These are phyloP conservation scores for Listronotus bonariensis DNA, from an alignment of 1,140 invertebrate species.

Conservation along the genomic window DNA sequence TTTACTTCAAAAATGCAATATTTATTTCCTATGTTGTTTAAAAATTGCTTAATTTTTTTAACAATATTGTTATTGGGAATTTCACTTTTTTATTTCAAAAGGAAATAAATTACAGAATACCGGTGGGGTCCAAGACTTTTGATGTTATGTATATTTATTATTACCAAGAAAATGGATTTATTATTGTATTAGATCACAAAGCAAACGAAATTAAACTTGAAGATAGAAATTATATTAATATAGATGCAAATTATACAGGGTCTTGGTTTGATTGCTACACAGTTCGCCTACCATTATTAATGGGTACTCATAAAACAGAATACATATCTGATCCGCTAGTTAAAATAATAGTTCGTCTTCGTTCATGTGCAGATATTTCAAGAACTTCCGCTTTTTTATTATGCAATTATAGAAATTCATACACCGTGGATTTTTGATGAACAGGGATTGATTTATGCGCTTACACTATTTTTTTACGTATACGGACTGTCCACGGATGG, in stretches of 20 bases:
- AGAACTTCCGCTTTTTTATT: constrained; percentile 31
- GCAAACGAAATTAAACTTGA: neutral
- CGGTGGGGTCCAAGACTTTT: too few relatives aligned
- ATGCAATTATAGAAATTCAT: constrained; percentile 18
- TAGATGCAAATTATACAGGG: constrained; percentile 13
- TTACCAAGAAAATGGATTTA: too few relatives aligned
- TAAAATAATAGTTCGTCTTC: constrained; percentile 28
- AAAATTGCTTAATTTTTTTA: too few relatives aligned
- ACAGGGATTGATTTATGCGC: constrained; percentile 8
- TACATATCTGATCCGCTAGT: constrained; percentile 20
- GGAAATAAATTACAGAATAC: too few relatives aligned
- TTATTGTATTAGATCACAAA: too few relatives aligned
- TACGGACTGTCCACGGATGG: too few relatives aligned
- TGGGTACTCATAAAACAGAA: constrained; percentile 10
- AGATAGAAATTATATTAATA: constrained; percentile 4
- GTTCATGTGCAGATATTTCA: constrained; percentile 22
- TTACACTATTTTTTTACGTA: too few relatives aligned
- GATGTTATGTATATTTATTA: too few relatives aligned
- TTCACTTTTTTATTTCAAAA: too few relatives aligned
- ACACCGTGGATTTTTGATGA: constrained; percentile 7
- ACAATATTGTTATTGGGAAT: too few relatives aligned
- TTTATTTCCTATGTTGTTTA: too few relatives aligned
- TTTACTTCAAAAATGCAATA: too few relatives aligned
- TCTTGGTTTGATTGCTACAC: neutral
- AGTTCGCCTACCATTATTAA: constrained; percentile 22